These are phyloP conservation scores for Platynereis dumerilii DNA, from an alignment of 2,888 invertebrate genomes.

Conservation along the genomic window DNA sequence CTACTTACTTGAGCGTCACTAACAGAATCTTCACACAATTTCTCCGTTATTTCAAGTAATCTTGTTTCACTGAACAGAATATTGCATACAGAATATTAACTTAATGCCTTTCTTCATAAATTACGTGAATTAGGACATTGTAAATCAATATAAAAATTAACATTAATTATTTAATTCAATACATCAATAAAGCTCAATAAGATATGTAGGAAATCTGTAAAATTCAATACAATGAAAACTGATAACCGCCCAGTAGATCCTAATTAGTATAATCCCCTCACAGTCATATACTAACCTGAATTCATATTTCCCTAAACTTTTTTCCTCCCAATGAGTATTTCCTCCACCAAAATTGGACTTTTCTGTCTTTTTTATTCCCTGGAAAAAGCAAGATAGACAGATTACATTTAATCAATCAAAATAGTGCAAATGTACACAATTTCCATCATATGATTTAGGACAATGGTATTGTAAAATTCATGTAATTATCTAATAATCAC, in stretches of 20 bases:
- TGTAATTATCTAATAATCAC: conserved; percentile 17
- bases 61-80: conserved; percentile 3
- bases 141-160: too few relatives aligned
- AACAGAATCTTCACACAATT: conserved; percentile 75
- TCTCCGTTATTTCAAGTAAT: conserved; percentile 88
- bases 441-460: neutral
- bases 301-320: conserved; percentile 49
- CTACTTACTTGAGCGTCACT: conserved; percentile 17
- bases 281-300: conserved; percentile 45
- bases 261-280: too few relatives aligned
- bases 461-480: neutral
- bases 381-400: conserved; percentile 14
- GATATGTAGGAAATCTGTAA: too few relatives aligned
- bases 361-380: conserved; percentile 52
- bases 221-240: too few relatives aligned
- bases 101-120: conserved; percentile 46
- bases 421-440: neutral
- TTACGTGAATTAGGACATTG: too few relatives aligned
- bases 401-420: too few relatives aligned
- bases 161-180: too few relatives aligned
- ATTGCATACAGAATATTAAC: conserved; percentile 28
- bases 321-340: conserved; percentile 59
- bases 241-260: too few relatives aligned
- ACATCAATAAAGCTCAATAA: too few relatives aligned
- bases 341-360: conserved; percentile 60